Evolutionary conservation across 2,797 vertebrate species (phyloP).

Genomic region (Menidia menidia): DNA sequence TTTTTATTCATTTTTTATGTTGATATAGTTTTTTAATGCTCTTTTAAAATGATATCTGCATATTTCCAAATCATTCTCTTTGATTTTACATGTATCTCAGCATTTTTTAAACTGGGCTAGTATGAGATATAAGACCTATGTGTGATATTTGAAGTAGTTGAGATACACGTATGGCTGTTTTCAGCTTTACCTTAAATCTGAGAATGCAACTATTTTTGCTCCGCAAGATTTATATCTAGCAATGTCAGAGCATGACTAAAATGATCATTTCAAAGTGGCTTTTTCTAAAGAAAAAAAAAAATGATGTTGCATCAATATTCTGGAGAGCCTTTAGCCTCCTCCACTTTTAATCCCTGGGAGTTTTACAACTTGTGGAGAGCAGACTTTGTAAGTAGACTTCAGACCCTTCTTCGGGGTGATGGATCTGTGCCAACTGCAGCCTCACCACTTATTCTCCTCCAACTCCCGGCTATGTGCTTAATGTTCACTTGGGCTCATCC

Average conservation of each 20-base stretch:
- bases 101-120: no score
- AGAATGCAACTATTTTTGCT: no score
- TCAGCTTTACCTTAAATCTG: no score
- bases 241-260: no score
- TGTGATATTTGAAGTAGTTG: no score
- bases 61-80: no score
- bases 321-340: slow-evolving; percentile 11
- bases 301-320: neutral
- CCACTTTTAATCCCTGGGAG: slow-evolving; percentile 16
- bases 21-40: neutral
- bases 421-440: slow-evolving; percentile 49
- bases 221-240: no score
- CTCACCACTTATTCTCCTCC: slow-evolving; percentile 37
- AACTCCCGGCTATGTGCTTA: slow-evolving; percentile 53
- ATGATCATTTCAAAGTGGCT: neutral
- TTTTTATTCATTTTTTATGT: neutral
- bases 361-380: slow-evolving; percentile 15
- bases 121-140: no score
- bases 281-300: neutral
- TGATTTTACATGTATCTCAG: no score
- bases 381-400: slow-evolving; percentile 28
- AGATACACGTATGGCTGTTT: no score
- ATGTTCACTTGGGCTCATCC: slow-evolving; percentile 57
- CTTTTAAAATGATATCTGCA: no score
- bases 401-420: slow-evolving; percentile 42